Base-by-base conservation (phyloP, 2,797 vertebrate species). In the Apodemus agrarius region DNA sequence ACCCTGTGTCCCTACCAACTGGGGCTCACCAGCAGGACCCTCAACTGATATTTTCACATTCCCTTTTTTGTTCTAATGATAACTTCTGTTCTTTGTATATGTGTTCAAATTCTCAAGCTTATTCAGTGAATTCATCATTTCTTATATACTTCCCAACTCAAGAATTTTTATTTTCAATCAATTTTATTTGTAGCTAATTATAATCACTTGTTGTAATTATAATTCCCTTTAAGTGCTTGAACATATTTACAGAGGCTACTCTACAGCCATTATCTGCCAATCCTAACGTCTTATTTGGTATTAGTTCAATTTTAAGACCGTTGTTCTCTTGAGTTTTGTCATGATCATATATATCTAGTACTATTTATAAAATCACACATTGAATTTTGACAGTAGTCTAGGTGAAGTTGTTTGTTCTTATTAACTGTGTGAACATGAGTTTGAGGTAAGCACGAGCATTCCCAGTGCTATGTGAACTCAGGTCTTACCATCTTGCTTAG, bases 1-100 rank as follows among this genome's bases (percentile, higher is more conserved):
- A 65, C 97, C 92, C 0, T 92, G 89, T 89, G 92, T 54, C 97
- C 74, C 94, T 87, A 94, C 82, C 12, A 90, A 43, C 72, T 46
- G 10, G 5, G 24, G 26, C 40, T 84, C 16, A 46, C 16, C 37
- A 84, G 2, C 6, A 24, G 40, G 11, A 65, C 43, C 19, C 61
- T 49, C 43, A 22, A 61, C 16, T 5, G 21, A 3, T 63, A 9
- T 85, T 85, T 67, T 13, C 6, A 49, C 1, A 19, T 67, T 85
- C 61, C 43, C 2, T 49, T 82, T 82, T 54, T 31, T 61, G 40
- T 93, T 52, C 40, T 87, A 43, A 63, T 59, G 52, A 65, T 52
- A 81, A 59, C 52, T 84, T 54, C 69, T 94, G 24, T 40, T 69
- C 43, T 34, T 92, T 37, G 3, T 78, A 46, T 43, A 19, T 43